phyloP scores from a whole-genome alignment of 2,888 invertebrate species.

The Microplitis manilae region DNA sequence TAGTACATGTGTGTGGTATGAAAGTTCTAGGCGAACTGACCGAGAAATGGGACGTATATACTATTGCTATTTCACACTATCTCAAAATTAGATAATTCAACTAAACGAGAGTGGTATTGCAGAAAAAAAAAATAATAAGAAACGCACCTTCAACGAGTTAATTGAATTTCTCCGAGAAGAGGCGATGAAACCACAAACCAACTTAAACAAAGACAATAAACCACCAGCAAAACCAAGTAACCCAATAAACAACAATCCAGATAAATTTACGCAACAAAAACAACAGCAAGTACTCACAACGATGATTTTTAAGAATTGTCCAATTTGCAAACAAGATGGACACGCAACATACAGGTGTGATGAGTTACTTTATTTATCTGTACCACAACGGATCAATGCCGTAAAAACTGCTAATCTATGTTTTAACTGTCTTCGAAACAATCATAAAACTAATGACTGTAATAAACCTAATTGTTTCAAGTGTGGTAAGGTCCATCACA shows the following conservation, averaged over 20 bases:
- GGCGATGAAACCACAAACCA: background rate
- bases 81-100: background rate
- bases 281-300: conserved; percentile 1
- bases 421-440: conserved; percentile 18
- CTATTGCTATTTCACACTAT: background rate
- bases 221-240: background rate
- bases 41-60: conserved; percentile 2
- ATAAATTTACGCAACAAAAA: background rate
- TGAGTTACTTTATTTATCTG: background rate
- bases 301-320: conserved; percentile 5
- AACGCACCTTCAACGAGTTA: background rate
- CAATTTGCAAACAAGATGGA: conserved; percentile 7
- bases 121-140: background rate
- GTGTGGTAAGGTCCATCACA: conserved; percentile 20
- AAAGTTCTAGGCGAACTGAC: background rate
- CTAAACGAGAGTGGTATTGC: background rate
- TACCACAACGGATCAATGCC: conserved; percentile 14
- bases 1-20: background rate
- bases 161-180: conserved; percentile 17
- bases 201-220: background rate
- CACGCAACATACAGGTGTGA: conserved; percentile 8
- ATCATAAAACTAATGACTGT: conserved; percentile 16
- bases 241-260: background rate
- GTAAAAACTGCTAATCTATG: conserved; percentile 8
- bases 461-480: conserved; percentile 8